These are phyloP conservation scores for Carposina sasakii DNA, from an alignment of 1,140 invertebrate genomes.

Conservation along the genomic window DNA sequence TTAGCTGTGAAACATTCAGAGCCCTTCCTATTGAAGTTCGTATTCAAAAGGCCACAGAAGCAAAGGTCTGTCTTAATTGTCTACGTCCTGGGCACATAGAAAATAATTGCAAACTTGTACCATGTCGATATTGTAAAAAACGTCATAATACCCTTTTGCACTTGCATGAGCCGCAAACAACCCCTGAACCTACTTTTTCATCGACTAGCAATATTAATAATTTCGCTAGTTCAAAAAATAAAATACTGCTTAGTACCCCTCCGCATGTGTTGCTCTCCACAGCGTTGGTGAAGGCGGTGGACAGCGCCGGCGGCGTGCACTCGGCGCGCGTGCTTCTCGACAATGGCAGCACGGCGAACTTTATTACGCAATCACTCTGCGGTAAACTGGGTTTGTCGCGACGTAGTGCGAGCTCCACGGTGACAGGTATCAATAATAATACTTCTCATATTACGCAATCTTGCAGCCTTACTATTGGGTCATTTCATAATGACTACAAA, in stretches of 20 bases:
- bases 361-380: constrained; percentile 20
- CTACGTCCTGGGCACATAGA: constrained; percentile 2
- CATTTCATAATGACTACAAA: constrained; percentile 20
- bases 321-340: constrained; percentile 23
- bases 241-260: constrained; percentile 15
- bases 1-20: constrained; percentile 10
- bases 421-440: constrained; percentile 32
- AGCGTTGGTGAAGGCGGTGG: constrained; percentile 25
- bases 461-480: constrained; percentile 28
- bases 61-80: constrained; percentile 12
- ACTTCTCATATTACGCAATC: constrained; percentile 25
- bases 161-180: not conserved
- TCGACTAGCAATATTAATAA: not conserved
- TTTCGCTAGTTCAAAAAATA: not conserved
- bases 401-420: constrained; percentile 18
- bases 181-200: not conserved
- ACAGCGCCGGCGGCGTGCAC: constrained; percentile 11
- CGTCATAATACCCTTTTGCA: constrained; percentile 1
- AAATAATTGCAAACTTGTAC: constrained; percentile 2
- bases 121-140: constrained; percentile 10
- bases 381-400: constrained; percentile 17
- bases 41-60: constrained; percentile 4
- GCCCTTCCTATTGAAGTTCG: constrained; percentile 3
- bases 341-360: constrained; percentile 26
- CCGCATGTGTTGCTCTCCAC: constrained; percentile 24